Evolutionary conservation across 2,888 invertebrate genomes (phyloP).

Genomic region (Clistopyga incitator): DNA sequence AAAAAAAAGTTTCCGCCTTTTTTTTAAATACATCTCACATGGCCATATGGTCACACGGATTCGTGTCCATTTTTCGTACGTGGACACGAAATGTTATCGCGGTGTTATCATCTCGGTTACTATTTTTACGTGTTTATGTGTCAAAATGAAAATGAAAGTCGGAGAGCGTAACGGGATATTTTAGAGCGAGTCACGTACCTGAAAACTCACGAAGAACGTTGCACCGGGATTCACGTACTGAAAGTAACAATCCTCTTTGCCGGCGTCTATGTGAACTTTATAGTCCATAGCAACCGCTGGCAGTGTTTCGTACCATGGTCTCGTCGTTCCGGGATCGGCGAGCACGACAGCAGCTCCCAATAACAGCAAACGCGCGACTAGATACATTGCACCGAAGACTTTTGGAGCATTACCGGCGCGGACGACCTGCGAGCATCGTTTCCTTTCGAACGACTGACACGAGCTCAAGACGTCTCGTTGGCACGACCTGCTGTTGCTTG

Average conservation of each 20-base stretch:
- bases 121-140: not conserved
- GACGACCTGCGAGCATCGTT: slow-evolving; percentile 47
- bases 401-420: slow-evolving; percentile 14
- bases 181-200: slow-evolving; percentile 88
- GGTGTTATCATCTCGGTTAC: not conserved
- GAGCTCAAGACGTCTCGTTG: slow-evolving; percentile 5
- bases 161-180: not conserved
- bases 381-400: slow-evolving; percentile 68
- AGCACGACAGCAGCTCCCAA: slow-evolving; percentile 66
- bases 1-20: slow-evolving; percentile 6
- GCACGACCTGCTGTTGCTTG: not conserved
- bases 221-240: slow-evolving; percentile 97
- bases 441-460: slow-evolving; percentile 13
- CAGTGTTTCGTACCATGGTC: slow-evolving; percentile 93
- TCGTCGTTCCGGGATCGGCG: slow-evolving; percentile 84
- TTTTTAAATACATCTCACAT: slow-evolving; percentile 32
- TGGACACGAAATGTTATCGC: slow-evolving; percentile 8
- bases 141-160: not conserved
- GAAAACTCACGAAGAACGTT: slow-evolving; percentile 96
- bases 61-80: not conserved
- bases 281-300: slow-evolving; percentile 98
- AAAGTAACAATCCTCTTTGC: slow-evolving; percentile 97
- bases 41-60: slow-evolving; percentile 33
- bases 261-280: slow-evolving; percentile 97
- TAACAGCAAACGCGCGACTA: slow-evolving; percentile 69